Conservation (phyloP, 2,797 vertebrate genomes). For the Botia almorhae region DNA sequence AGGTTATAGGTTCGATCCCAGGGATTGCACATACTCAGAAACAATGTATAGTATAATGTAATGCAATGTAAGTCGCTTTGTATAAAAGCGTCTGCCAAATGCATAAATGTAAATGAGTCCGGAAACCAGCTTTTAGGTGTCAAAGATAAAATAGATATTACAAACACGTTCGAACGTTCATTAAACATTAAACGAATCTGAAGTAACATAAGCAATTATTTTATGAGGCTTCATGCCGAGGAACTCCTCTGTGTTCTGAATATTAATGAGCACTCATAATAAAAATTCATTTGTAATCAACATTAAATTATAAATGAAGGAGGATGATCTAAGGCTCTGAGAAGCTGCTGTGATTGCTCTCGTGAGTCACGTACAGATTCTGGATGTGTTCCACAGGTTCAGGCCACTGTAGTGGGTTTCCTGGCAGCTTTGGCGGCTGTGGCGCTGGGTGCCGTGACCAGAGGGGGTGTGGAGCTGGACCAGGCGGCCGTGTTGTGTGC, state of each 20-base stretch:
- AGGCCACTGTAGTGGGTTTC: slow-evolving; percentile 94
- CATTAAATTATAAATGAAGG: background rate
- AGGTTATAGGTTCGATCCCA: too few species aligned
- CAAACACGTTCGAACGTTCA: background rate
- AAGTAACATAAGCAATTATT: slow-evolving; percentile 6
- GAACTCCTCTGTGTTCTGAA: slow-evolving; percentile 5
- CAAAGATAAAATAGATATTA: background rate
- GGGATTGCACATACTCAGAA: too few species aligned
- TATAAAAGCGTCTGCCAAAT: background rate
- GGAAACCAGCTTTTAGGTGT: too few species aligned
- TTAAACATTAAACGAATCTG: slow-evolving; percentile 7
- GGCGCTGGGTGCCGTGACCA: slow-evolving; percentile 84
- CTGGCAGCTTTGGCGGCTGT: slow-evolving; percentile 89
- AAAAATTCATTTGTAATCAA: slow-evolving; percentile 10
- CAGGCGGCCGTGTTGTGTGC: slow-evolving; percentile 89
- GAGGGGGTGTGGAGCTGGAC: slow-evolving; percentile 83
- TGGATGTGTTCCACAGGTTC: slow-evolving; percentile 77
- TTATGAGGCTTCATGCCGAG: slow-evolving; percentile 13
- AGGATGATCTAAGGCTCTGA: background rate
- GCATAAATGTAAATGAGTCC: too few species aligned
- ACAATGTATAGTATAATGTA: too few species aligned
- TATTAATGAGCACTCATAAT: slow-evolving; percentile 22
- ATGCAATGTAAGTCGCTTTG: too few species aligned
- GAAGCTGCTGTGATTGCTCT: slow-evolving; percentile 25
- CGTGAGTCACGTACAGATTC: background rate